Percentiles rank a stretch among this genome's conserved stretches.
phyloP scores from a whole-genome alignment of 2,888 invertebrate species.

The Ophioninae sp. region DNA sequence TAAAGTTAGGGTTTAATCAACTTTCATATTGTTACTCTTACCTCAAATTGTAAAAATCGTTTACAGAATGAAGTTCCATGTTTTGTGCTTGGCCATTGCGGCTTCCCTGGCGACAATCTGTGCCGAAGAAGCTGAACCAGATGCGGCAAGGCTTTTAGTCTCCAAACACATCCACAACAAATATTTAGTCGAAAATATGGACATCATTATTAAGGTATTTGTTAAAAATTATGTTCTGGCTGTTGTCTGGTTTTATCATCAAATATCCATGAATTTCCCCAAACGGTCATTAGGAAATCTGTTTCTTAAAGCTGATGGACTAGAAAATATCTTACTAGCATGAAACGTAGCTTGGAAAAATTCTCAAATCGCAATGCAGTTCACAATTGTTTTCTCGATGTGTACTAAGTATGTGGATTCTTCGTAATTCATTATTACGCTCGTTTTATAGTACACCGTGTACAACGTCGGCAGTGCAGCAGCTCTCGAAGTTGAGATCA shows the following conservation, averaged over 20 bases:
- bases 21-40: neutral
- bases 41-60: conserved; percentile 49
- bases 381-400: neutral
- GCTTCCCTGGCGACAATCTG: conserved; percentile 81
- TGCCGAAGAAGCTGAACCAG: conserved; percentile 86
- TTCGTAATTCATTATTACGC: neutral
- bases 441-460: conserved; percentile 87
- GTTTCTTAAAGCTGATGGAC: no score
- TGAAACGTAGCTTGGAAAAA: neutral
- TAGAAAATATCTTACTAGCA: no score
- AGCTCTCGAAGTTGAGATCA: conserved; percentile 93
- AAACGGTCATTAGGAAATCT: no score
- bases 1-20: neutral
- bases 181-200: conserved; percentile 97
- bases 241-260: no score
- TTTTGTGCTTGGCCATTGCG: conserved; percentile 81
- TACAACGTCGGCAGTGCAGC: conserved; percentile 96
- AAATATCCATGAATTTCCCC: no score
- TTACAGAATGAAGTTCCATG: conserved; percentile 78
- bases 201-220: conserved; percentile 91
- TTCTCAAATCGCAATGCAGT: neutral
- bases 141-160: conserved; percentile 91
- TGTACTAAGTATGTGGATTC: neutral
- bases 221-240: neutral
- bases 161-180: conserved; percentile 97